These are phyloP conservation scores for Anguilla pacifica DNA, from an alignment of 2,797 vertebrate genomes.

Conservation along the genomic window DNA sequence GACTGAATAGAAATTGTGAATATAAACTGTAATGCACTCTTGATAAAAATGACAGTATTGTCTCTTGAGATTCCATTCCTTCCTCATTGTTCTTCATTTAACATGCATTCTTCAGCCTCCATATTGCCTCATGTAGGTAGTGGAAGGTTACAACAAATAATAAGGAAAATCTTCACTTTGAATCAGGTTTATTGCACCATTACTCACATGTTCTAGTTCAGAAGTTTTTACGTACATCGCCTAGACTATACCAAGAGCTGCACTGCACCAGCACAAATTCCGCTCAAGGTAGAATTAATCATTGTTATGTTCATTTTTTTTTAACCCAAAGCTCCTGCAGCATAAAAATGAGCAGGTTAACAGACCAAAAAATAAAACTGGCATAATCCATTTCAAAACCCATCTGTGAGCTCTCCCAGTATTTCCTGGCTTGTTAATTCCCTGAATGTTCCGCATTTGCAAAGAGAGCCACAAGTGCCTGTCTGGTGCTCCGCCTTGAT, in stretches of 20 bases:
- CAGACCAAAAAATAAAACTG: conserved; percentile 23
- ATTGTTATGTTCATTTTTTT: not conserved
- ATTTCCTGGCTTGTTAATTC: not conserved
- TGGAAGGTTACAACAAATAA: not conserved
- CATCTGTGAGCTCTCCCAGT: not conserved
- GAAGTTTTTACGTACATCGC: not conserved
- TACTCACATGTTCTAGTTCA: not conserved
- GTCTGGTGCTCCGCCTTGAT: not conserved
- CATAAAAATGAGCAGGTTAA: conserved; percentile 26
- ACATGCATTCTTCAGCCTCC: not conserved
- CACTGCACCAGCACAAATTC: conserved; percentile 6
- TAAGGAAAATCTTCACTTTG: not conserved
- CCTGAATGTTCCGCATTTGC: conserved; percentile 7
- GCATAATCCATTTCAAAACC: conserved; percentile 7
- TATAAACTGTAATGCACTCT: not conserved
- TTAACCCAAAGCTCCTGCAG: conserved; percentile 17
- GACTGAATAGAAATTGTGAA: not conserved
- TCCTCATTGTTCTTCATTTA: not conserved
- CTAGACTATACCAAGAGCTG: conserved; percentile 1
- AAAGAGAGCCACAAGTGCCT: not conserved
- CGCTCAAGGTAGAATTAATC: conserved; percentile 25
- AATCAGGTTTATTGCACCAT: not conserved
- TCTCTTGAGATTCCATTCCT: not conserved
- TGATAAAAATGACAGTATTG: not conserved
- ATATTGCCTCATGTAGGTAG: not conserved